Evolutionary conservation across 2,113 vertebrate species (phyloP), one percentile per base, ranked within the genome.

Genomic region (Oncorhynchus clarkii): DNA sequence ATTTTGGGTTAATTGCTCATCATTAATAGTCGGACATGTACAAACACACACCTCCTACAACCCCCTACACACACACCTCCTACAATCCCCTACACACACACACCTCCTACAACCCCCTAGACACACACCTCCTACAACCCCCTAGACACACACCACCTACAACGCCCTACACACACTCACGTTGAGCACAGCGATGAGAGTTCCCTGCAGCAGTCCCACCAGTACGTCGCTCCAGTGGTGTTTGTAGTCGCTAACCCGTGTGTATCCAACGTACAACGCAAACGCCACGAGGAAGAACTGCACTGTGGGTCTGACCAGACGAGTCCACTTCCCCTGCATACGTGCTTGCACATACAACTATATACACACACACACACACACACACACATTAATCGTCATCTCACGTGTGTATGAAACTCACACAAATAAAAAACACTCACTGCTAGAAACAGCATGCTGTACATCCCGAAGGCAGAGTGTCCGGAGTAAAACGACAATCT

Each of bases 391-490:
- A 39, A 27, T 57, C 70, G 5, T 31, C 51, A 31, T 60, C 29
- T 24, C 57, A 7, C 59, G 22, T 64, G 71, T 60, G 27, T 62
- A 73, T 60, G 18, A 31, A n/a, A 27, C 29, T 31, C 13, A 45
- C 5, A 1, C 66, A 5, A 22, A 59, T 57, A 2, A 22, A 13
- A 39, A 29, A 16, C 22, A 93, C 96, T 97, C 85, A 99, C 98
- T 77, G 94, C 96, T 26, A 99, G 88, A 89, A 99, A 99, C 75
- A 97, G 86, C 97, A 98, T 97, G 89, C 96, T 97, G 91, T 99
- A 99, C 97, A 99, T 99, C 69, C 95, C 96, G 4, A 99, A 99
- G 62, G 98, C 99, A 0, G 98, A 97, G 86, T 99, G 97, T 1
- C 97, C 96, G 0, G 98, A 99, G 78, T 99, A 99, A 90, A 99